Conservation (phyloP, 2,113 vertebrate genomes). For the Eurystomus gularis region DNA sequence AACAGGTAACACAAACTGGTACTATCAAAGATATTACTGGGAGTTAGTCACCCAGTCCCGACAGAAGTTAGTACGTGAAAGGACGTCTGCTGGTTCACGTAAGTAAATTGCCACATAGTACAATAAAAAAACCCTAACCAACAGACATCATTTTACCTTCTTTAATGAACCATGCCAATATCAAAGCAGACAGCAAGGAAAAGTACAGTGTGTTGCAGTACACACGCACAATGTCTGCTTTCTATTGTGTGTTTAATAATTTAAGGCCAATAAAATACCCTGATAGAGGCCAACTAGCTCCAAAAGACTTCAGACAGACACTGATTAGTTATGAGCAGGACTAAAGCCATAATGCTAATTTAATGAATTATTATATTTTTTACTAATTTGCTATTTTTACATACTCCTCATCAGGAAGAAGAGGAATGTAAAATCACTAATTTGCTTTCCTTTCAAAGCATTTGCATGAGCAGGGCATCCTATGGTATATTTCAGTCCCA, state of each 20-base stretch:
- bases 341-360: neutral
- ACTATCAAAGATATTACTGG: neutral
- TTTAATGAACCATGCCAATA: neutral
- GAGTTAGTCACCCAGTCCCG: neutral
- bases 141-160: neutral
- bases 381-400: neutral
- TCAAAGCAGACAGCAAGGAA: neutral
- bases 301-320: neutral
- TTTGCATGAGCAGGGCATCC: neutral
- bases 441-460: neutral
- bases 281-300: neutral
- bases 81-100: neutral
- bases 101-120: neutral
- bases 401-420: neutral
- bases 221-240: neutral
- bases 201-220: neutral
- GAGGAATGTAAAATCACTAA: neutral
- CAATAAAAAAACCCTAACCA: neutral
- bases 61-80: neutral
- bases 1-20: neutral
- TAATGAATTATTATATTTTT: neutral
- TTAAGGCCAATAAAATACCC: neutral
- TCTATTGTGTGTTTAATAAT: neutral
- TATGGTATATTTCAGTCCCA: neutral
- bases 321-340: neutral